Percentiles rank a stretch among this genome's conserved stretches.
Evolutionary conservation across 2,888 invertebrate genomes (phyloP).

Genomic region (Eucera pruinosa): DNA sequence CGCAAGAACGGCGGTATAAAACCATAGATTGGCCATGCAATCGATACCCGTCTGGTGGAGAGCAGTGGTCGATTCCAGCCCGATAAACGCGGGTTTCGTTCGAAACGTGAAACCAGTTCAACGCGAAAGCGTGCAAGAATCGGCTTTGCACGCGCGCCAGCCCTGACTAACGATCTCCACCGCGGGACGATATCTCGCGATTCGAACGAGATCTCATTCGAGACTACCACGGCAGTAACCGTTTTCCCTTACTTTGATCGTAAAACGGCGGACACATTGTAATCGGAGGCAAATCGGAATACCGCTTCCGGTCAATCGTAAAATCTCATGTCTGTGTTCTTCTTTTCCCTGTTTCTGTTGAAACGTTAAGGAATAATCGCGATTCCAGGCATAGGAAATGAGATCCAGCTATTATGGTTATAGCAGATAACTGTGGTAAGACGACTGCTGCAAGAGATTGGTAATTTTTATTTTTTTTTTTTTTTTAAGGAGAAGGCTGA

Average conservation of each 20-base stretch:
- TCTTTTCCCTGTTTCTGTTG: background rate
- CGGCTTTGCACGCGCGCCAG: slow-evolving; percentile 21
- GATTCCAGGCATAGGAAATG: background rate
- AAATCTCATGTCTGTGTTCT: slow-evolving; percentile 5
- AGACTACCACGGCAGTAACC: slow-evolving; percentile 4
- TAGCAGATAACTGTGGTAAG: too few species aligned
- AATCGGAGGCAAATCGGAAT: slow-evolving; percentile 35
- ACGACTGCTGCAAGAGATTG: background rate
- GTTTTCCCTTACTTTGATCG: slow-evolving; percentile 10
- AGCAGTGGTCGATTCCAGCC: slow-evolving; percentile 8
- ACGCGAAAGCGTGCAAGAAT: slow-evolving; percentile 55
- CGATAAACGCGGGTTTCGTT: slow-evolving; percentile 50
- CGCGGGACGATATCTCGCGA: slow-evolving; percentile 44
- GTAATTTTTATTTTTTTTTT: background rate
- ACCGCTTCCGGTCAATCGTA: slow-evolving; percentile 44
- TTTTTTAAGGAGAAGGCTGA: background rate
- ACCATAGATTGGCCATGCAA: slow-evolving; percentile 12
- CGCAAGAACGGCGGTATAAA: slow-evolving; percentile 7
- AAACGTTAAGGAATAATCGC: too few species aligned
- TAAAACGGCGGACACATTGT: slow-evolving; percentile 28
- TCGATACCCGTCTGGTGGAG: slow-evolving; percentile 22
- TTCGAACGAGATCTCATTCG: slow-evolving; percentile 23
- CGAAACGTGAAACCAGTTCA: slow-evolving; percentile 54
- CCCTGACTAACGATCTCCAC: slow-evolving; percentile 47
- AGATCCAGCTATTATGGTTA: background rate